These are phyloP conservation scores for Clistopyga incitator DNA, from an alignment of 2,888 invertebrate species.

Conservation along the genomic window DNA sequence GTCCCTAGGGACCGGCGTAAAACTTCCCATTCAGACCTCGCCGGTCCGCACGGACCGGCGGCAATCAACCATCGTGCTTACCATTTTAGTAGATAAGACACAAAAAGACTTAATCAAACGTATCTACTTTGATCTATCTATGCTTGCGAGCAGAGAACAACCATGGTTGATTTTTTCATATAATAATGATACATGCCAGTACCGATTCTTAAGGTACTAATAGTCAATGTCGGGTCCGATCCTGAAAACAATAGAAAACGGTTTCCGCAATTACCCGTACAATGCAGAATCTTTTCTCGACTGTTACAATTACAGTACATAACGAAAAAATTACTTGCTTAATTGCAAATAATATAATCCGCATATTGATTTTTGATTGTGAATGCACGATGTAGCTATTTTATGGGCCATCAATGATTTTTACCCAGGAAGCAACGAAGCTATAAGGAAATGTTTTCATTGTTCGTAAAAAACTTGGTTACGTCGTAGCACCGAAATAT, in stretches of 20 bases:
- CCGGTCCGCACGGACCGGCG: too few species aligned
- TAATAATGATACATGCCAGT: too few species aligned
- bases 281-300: background rate
- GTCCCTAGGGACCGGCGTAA: too few species aligned
- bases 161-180: too few species aligned
- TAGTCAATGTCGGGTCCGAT: background rate
- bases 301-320: background rate
- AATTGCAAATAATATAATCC: background rate
- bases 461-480: background rate
- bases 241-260: background rate
- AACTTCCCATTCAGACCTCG: too few species aligned
- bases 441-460: background rate
- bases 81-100: too few species aligned
- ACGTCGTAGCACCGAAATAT: background rate
- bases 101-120: too few species aligned
- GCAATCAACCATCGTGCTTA: too few species aligned
- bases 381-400: background rate
- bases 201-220: background rate
- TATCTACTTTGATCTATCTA: too few species aligned
- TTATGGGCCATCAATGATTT: background rate
- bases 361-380: background rate
- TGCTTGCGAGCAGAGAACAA: too few species aligned
- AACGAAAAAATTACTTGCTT: background rate
- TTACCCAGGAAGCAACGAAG: background rate
- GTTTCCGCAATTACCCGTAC: constrained; percentile 1